These are phyloP conservation scores for Chionis minor DNA, from an alignment of 2,113 vertebrate genomes.

Conservation along the genomic window DNA sequence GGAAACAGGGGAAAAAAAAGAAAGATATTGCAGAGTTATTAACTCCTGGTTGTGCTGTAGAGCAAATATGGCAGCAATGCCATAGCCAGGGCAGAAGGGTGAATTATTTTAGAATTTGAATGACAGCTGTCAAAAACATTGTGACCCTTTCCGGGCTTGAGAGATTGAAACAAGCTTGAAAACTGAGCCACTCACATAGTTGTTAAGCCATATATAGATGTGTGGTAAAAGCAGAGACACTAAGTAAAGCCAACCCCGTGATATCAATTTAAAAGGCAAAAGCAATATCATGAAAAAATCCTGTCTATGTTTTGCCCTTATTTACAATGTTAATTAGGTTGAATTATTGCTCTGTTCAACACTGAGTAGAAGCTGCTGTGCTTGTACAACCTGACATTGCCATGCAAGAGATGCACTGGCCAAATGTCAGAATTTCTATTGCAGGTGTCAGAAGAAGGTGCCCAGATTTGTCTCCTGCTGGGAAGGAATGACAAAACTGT, in stretches of 20 bases:
- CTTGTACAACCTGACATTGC: neutral
- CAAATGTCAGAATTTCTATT: neutral
- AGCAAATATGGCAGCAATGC: neutral
- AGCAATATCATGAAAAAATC: neutral
- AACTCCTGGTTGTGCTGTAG: neutral
- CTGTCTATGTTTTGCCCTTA: neutral
- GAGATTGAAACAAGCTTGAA: neutral
- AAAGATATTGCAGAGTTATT: neutral
- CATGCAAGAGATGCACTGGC: accelerated
- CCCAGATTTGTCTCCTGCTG: neutral
- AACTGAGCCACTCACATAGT: neutral
- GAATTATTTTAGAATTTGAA: neutral
- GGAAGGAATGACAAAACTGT: neutral
- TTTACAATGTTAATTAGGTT: neutral
- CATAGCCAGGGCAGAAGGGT: neutral
- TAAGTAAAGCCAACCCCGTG: neutral
- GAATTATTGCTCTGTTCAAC: neutral
- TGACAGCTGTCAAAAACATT: conserved; percentile 17
- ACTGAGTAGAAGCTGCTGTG: neutral
- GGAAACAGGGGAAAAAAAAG: neutral
- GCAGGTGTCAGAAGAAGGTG: neutral
- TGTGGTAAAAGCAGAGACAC: neutral
- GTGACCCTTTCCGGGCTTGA: neutral
- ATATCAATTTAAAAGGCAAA: neutral
- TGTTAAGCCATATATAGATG: neutral